Percentiles rank a stretch among this genome's conserved stretches.
These are phyloP conservation scores for Pluvianellus socialis DNA, from an alignment of 2,113 vertebrate species.

Conservation along the genomic window DNA sequence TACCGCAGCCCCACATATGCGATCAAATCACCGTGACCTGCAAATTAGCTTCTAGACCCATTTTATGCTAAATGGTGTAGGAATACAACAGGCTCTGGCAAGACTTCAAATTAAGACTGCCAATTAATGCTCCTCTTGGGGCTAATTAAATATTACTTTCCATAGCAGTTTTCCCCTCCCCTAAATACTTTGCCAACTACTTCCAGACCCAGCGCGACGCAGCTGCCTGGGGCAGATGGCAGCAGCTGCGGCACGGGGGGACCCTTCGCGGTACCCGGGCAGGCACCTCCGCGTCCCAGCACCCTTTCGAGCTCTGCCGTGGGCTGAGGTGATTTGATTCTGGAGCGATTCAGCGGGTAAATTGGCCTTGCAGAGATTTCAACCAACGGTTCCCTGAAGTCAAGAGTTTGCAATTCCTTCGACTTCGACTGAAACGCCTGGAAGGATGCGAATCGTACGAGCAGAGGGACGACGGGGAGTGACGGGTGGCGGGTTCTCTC, in stretches of 20 bases:
- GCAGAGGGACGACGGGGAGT: neutral
- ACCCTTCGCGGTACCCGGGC: neutral
- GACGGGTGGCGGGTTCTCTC: neutral
- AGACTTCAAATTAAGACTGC: conserved; percentile 7
- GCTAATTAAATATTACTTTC: conserved; percentile 37
- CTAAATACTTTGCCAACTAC: neutral
- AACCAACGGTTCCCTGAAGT: neutral
- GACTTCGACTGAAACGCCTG: neutral
- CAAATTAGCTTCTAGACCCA: neutral
- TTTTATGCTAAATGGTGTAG: neutral
- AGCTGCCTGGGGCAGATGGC: neutral
- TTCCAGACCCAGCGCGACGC: neutral
- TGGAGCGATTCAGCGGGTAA: neutral
- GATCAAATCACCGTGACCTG: neutral
- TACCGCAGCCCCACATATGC: neutral
- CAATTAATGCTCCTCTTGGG: conserved; percentile 33
- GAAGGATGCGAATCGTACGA: neutral
- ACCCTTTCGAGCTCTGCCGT: neutral
- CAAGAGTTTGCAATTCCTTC: neutral
- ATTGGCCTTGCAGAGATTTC: neutral
- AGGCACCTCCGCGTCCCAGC: neutral
- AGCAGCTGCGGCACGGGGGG: rapidly evolving
- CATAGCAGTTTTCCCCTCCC: neutral
- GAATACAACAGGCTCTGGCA: neutral
- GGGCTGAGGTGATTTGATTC: neutral